Percentiles rank a stretch among this genome's conserved stretches.
These are phyloP conservation scores for Lymantria dispar DNA, from an alignment of 2,888 invertebrate species.

Conservation along the genomic window DNA sequence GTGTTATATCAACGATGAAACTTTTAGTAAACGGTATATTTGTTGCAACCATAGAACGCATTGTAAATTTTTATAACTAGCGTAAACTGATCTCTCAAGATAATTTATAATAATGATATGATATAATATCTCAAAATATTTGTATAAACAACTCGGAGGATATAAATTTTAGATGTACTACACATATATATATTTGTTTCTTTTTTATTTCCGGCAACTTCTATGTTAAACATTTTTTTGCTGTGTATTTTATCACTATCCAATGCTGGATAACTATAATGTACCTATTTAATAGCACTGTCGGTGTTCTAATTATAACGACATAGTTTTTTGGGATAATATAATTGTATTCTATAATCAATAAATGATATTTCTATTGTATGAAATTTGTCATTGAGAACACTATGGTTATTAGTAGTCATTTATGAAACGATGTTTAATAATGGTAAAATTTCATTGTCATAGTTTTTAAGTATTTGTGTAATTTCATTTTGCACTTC, in stretches of 20 bases:
- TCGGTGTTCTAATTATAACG: slow-evolving; percentile 75
- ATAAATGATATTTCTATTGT: slow-evolving; percentile 80
- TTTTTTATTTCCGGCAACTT: slow-evolving; percentile 66
- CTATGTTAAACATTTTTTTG: slow-evolving; percentile 61
- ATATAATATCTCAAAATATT: slow-evolving; percentile 77
- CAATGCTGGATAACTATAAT: slow-evolving; percentile 67
- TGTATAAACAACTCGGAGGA: slow-evolving; percentile 76
- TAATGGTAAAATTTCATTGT: slow-evolving; percentile 78
- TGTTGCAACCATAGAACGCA: slow-evolving; percentile 68
- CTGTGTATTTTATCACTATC: slow-evolving; percentile 65
- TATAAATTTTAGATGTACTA: slow-evolving; percentile 73
- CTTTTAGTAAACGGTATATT: slow-evolving; percentile 59
- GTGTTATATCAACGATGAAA: slow-evolving; percentile 66
- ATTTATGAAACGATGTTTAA: slow-evolving; percentile 72
- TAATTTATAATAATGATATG: slow-evolving; percentile 77
- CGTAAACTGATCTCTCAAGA: slow-evolving; percentile 80
- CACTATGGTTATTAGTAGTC: slow-evolving; percentile 76
- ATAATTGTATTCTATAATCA: slow-evolving; percentile 78
- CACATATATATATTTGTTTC: slow-evolving; percentile 54
- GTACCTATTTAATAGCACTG: slow-evolving; percentile 71
- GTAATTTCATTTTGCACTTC: slow-evolving; percentile 79
- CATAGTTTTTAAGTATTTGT: slow-evolving; percentile 79
- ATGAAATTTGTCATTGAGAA: slow-evolving; percentile 78
- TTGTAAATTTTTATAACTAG: slow-evolving; percentile 80
- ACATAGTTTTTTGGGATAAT: slow-evolving; percentile 79